A percentile compares a stretch with the other conserved stretches of the same genome.
Evolutionary conservation across 2,888 invertebrate genomes (phyloP).

Genomic region (Stomorhina lunata): DNA sequence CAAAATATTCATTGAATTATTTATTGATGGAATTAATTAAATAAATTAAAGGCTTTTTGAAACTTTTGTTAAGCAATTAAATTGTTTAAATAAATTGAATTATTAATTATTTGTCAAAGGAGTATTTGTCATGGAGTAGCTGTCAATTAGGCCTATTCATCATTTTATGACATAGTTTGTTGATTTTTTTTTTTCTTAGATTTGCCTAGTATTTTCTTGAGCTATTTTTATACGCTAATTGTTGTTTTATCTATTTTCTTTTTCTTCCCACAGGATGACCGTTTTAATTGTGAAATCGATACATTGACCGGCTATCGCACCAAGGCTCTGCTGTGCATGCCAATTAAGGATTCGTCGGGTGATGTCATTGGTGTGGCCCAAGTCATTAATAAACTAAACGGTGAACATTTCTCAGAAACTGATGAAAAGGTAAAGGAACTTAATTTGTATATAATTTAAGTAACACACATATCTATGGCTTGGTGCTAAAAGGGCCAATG

Average conservation of each 20-base stretch:
- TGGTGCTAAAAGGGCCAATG: no score
- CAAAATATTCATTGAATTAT: neutral
- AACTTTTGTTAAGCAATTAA: no score
- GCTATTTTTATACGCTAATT: constrained; percentile 35
- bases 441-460: no score
- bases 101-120: no score
- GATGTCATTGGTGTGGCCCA: constrained; percentile 98
- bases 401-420: constrained; percentile 89
- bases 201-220: neutral
- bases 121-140: no score
- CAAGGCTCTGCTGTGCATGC: constrained; percentile 95
- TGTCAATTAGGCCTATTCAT: no score
- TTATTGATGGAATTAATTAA: constrained; percentile 9
- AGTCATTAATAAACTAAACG: constrained; percentile 94
- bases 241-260: constrained; percentile 6
- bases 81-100: no score
- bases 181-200: neutral
- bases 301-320: constrained; percentile 95
- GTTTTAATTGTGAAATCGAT: constrained; percentile 97
- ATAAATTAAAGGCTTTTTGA: no score
- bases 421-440: constrained; percentile 85
- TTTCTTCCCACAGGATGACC: constrained; percentile 84
- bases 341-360: constrained; percentile 95
- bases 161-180: no score
- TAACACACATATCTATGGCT: no score